Evolutionary conservation across 2,797 vertebrate genomes (phyloP).

Genomic region (Xenopus petersii): DNA sequence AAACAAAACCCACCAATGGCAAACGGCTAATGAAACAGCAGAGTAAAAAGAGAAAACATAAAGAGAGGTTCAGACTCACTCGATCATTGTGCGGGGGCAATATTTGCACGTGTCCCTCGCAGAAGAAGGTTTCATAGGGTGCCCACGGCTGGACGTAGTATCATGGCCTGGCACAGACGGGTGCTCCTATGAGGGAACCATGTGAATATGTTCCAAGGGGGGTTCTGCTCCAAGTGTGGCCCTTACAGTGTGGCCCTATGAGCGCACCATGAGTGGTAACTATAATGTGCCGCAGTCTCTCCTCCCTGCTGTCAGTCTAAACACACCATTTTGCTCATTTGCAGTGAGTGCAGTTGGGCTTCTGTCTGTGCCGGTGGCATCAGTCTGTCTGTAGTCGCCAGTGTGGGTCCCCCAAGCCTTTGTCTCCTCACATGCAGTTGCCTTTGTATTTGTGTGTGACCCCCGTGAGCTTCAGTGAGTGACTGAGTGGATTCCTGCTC

Average conservation of each 20-base stretch:
- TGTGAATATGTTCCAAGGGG: not conserved
- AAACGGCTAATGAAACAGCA: too few relatives aligned
- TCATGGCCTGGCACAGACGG: slow-evolving; percentile 2
- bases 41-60: too few relatives aligned
- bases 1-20: too few relatives aligned
- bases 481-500: not conserved
- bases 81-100: slow-evolving; percentile 30
- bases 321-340: not conserved
- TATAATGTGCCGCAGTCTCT: not conserved
- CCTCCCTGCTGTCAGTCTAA: not conserved
- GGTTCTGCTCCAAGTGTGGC: not conserved
- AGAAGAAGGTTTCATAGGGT: not conserved
- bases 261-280: not conserved
- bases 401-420: not conserved
- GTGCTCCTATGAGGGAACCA: not conserved
- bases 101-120: slow-evolving; percentile 26
- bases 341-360: not conserved
- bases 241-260: not conserved
- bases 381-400: not conserved
- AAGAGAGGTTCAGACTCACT: slow-evolving; percentile 19
- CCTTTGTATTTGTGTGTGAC: not conserved
- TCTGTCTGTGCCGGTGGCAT: not conserved
- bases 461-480: not conserved
- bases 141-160: slow-evolving; percentile 6
- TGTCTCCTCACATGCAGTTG: not conserved